Conservation (phyloP, 2,797 vertebrate genomes). For the Hylomyscus alleni region DNA sequence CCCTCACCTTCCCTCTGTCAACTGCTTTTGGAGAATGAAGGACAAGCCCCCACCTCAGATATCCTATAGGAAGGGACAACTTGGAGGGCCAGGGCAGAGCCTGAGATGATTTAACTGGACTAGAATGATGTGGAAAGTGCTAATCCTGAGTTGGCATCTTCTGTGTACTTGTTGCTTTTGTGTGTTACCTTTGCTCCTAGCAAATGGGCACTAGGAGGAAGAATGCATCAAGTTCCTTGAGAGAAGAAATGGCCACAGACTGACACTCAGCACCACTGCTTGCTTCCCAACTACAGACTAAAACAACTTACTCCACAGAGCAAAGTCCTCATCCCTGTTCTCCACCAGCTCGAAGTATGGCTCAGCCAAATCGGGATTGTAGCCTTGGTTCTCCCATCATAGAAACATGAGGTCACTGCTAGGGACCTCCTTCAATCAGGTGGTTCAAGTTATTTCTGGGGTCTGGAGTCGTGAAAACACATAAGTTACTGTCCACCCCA, state of each 20-base stretch:
- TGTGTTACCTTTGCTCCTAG: constrained; percentile 63
- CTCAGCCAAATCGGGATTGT: neutral
- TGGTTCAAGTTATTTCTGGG: constrained; percentile 42
- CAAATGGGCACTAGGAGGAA: neutral
- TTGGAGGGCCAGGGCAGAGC: neutral
- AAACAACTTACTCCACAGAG: constrained; percentile 34
- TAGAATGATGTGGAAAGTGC: constrained; percentile 4
- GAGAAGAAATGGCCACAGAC: neutral
- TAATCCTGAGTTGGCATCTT: constrained; percentile 36
- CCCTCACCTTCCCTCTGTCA: constrained; percentile 54
- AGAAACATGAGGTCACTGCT: constrained; percentile 16
- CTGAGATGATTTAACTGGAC: constrained; percentile 13
- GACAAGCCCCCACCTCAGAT: constrained; percentile 24
- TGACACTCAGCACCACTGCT: neutral
- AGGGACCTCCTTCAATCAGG: neutral
- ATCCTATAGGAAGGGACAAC: neutral
- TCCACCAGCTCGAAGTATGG: neutral
- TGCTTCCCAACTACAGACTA: constrained; percentile 14
- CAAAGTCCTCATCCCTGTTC: neutral
- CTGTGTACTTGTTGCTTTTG: constrained; percentile 18
- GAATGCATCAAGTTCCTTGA: constrained; percentile 33
- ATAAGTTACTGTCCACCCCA: neutral
- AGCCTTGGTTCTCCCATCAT: neutral
- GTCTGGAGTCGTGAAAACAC: constrained; percentile 53
- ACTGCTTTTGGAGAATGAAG: constrained; percentile 52